Evolutionary conservation across 2,888 invertebrate genomes (phyloP).

Genomic region (Idaea straminata): DNA sequence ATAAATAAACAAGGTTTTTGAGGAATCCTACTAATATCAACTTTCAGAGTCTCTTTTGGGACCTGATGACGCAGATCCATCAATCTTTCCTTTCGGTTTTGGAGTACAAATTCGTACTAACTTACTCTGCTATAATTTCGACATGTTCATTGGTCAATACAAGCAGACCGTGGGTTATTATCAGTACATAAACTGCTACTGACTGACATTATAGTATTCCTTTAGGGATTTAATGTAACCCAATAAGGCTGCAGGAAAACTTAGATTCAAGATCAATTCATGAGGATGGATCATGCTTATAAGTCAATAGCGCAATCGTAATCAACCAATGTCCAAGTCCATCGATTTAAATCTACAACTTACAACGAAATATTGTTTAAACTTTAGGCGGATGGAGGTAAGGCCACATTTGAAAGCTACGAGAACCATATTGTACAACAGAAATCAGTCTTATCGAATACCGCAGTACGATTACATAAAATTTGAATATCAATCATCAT

Average conservation of each 20-base stretch:
- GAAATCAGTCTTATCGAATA: constrained; percentile 8
- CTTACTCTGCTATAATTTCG: neutral
- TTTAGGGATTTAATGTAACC: no score
- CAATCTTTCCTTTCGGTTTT: neutral
- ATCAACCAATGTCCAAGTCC: neutral
- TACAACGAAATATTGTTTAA: no score
- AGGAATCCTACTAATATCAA: no score
- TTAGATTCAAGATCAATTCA: no score
- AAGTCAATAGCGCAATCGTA: neutral
- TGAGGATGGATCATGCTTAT: no score
- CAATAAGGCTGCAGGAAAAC: no score
- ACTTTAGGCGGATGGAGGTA: neutral
- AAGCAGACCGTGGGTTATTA: neutral
- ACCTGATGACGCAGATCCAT: no score
- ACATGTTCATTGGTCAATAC: neutral
- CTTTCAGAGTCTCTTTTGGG: no score
- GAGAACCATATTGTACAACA: neutral
- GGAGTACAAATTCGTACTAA: neutral
- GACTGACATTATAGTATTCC: neutral
- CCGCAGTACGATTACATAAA: neutral
- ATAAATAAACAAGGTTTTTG: neutral
- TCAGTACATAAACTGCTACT: neutral
- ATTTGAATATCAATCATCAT: neutral
- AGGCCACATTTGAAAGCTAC: neutral
- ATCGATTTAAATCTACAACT: neutral